Evolutionary conservation across 2,113 vertebrate species (phyloP).

Genomic region (Passer montanus): DNA sequence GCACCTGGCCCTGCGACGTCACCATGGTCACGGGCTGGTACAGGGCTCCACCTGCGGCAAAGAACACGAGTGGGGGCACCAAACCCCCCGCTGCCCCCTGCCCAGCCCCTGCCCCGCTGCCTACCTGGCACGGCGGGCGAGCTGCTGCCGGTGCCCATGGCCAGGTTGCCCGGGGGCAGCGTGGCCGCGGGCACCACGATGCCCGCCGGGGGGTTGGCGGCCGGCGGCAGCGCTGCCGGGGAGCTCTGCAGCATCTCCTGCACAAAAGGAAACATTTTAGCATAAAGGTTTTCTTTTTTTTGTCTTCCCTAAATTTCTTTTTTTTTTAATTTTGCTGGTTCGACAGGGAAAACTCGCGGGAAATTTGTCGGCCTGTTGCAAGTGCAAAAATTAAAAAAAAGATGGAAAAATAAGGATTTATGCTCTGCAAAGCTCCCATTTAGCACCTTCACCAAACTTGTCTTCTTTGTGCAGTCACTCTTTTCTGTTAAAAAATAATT

Average conservation of each 20-base stretch:
- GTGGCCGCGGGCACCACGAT: slow-evolving; percentile 88
- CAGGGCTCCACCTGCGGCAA: slow-evolving; percentile 81
- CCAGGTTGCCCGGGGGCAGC: slow-evolving; percentile 86
- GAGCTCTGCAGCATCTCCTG: slow-evolving; percentile 96
- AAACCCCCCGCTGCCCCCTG: fast-evolving
- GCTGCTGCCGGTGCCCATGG: slow-evolving; percentile 91
- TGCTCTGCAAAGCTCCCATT: background rate
- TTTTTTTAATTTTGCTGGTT: too few relatives aligned
- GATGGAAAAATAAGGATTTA: background rate
- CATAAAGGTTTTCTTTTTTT: fast-evolving
- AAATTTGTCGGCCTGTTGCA: background rate
- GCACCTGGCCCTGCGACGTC: slow-evolving; percentile 97
- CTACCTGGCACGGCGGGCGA: slow-evolving; percentile 89
- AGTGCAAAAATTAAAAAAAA: too few relatives aligned
- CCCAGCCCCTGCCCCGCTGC: fast-evolving
- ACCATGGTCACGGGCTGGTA: slow-evolving; percentile 99
- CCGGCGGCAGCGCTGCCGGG: slow-evolving; percentile 86
- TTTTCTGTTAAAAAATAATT: background rate
- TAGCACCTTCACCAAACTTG: fast-evolving
- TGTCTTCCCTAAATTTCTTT: fast-evolving
- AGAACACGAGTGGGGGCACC: fast-evolving
- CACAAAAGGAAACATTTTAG: fast-evolving
- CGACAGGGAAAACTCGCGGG: fast-evolving
- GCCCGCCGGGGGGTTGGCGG: slow-evolving; percentile 89
- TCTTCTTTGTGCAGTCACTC: background rate